Evolutionary conservation across 2,797 vertebrate species (phyloP).

Genomic region (Darevskia mixta): DNA sequence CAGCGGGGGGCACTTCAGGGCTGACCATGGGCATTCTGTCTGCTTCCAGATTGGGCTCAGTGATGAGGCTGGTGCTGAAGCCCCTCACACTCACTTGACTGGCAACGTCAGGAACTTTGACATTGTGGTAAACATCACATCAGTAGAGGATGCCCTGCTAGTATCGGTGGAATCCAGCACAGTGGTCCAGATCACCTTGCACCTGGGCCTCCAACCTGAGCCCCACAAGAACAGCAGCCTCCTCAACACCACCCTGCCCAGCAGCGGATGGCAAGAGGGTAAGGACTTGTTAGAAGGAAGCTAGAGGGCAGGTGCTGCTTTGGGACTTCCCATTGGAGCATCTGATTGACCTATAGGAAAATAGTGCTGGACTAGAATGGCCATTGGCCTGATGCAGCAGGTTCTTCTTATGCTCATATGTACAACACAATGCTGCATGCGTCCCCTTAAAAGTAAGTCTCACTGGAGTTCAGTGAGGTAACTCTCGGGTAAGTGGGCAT

Average conservation of each 20-base stretch:
- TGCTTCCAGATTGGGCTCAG: slow-evolving; percentile 60
- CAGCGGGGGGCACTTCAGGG: background rate
- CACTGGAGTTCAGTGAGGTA: too few relatives aligned
- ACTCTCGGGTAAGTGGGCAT: too few relatives aligned
- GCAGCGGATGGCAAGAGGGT: slow-evolving; percentile 39
- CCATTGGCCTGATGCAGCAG: too few relatives aligned
- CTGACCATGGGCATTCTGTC: too few relatives aligned
- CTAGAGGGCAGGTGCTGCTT: background rate
- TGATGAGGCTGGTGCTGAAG: slow-evolving; percentile 36
- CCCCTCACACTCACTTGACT: slow-evolving; percentile 30
- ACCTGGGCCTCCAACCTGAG: slow-evolving; percentile 53
- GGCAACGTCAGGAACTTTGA: slow-evolving; percentile 14
- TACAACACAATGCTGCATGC: too few relatives aligned
- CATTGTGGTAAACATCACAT: slow-evolving; percentile 59
- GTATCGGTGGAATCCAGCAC: slow-evolving; percentile 47
- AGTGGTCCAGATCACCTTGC: slow-evolving; percentile 46
- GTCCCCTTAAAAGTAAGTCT: too few relatives aligned
- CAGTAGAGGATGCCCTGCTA: slow-evolving; percentile 53
- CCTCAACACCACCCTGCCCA: slow-evolving; percentile 55
- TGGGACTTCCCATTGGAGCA: background rate
- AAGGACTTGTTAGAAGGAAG: background rate
- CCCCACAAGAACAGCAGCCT: slow-evolving; percentile 32
- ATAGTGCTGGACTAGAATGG: too few relatives aligned
- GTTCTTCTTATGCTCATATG: too few relatives aligned
- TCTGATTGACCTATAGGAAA: too few relatives aligned